Base-by-base conservation (phyloP, 1,140 invertebrate species). In the Drosophila busckii region DNA sequence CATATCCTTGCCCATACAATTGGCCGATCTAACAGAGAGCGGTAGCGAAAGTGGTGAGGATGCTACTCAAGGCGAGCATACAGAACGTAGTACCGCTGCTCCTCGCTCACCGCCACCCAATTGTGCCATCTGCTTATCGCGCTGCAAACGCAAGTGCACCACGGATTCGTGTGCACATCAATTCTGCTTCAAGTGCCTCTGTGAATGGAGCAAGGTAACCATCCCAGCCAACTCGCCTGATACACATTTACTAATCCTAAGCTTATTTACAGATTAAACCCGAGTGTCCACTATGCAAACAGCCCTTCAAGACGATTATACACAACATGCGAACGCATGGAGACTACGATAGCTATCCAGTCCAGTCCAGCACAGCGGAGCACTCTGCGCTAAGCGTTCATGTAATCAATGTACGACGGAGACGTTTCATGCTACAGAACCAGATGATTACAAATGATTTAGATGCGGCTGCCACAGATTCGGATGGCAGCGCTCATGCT, bases 241-340 rank as follows among this genome's bases (percentile, higher is more conserved):
- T 5, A 4, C 10, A n/a, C 4, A 34, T 32, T 13, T 1, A 7
- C 5, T 2, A 9, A 6, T n/a, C 2, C 0, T n/a, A n/a, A n/a
- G n/a, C n/a, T 4, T 6, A 3, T 22, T 8, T 84, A 9, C 78
- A 92, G 91, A 93, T 97, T 4, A 97, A 98, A 88, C 91, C 95
- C 7, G 96, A 96, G 82, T 98, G 97, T 88, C 97, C 97, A 2
- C 88, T 98, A 0, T 98, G 97, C 88, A 98, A 98, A 71, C 94
- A 96, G 80, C 90, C 91, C 3, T 98, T 98, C 84, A 94, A 92
- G 65, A 94, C 93, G 3, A 98, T 98, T 23, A 95, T 97, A 62
- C 95, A 97, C 85, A 97, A 96, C 91, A 93, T 98, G 2, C 91
- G 93, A 61, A 94, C 94, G 1, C 93, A 94, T 85, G 90, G 93